Evolutionary conservation across 2,888 invertebrate genomes (phyloP).

Genomic region (Physocephala rufipes): DNA sequence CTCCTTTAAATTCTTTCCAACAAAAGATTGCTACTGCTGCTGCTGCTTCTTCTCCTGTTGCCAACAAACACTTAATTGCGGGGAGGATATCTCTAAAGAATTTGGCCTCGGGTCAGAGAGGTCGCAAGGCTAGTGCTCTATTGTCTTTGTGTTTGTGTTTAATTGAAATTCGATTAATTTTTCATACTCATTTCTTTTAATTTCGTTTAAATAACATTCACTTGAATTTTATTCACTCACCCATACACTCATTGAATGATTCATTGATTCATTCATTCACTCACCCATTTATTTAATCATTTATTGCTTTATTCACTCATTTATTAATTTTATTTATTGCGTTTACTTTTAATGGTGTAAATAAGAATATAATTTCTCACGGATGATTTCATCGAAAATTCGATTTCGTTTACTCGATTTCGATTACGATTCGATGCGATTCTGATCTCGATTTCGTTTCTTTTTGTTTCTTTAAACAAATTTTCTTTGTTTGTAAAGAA

Average conservation of each 20-base stretch:
- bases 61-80: background rate
- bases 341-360: slow-evolving; percentile 34
- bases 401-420: slow-evolving; percentile 33
- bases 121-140: background rate
- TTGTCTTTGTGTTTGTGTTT: background rate
- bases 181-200: slow-evolving; percentile 14
- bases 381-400: slow-evolving; percentile 35
- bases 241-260: no score
- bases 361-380: slow-evolving; percentile 39
- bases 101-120: background rate
- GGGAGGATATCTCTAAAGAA: background rate
- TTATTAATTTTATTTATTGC: background rate
- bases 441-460: slow-evolving; percentile 19
- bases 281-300: no score
- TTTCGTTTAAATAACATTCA: background rate
- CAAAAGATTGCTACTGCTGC: background rate
- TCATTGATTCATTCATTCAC: no score
- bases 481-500: slow-evolving; percentile 15
- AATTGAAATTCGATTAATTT: slow-evolving; percentile 55
- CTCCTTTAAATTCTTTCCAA: background rate
- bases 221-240: no score
- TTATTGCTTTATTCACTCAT: no score
- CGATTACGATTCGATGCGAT: slow-evolving; percentile 6
- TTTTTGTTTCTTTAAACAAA: slow-evolving; percentile 14
- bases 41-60: background rate